Base-by-base conservation (phyloP, 1,140 invertebrate genomes). In the Drosophila sulfurigaster region DNA sequence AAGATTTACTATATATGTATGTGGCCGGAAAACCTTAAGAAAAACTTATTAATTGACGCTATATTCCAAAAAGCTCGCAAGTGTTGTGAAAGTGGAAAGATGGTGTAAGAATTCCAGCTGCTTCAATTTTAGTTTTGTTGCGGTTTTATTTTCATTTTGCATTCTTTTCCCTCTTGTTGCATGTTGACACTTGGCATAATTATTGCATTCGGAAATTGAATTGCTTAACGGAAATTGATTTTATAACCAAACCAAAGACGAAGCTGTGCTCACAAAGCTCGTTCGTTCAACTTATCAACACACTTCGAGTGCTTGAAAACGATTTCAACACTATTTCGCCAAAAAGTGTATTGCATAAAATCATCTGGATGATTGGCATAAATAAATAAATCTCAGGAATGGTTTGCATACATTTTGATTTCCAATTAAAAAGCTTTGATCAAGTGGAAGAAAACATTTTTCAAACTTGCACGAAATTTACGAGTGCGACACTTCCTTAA, bases 171-270 rank as follows among this genome's bases (percentile, higher is more conserved):
- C 2, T 38, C 7, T 54, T 75, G 66, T 64, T 88, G 60, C 77
- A 75, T 25, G 20, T 75, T 89, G 85, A 89, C 85, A 89, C 81
- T 90, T 81, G 85, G 75, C 81, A 89, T 91, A 91, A 89, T 91
- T 91, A 91, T 91, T 91, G 81, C 89, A 86, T 91, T 90, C 83
- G 89, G 89, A 91, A 91, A 91, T 91, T 91, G 85, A 88, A 83
- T 82, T 75, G 70, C 80, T 41, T 45, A 72, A 62, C 66, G 89
- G 89, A 91, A 91, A 91, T 91, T 91, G 89, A 86, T 89, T 91
- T 89, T 77, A 81, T 81, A 85, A 85, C 81, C 78, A 52, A 77
- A 65, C 46, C 45, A 51, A 68, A 38, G 54, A 45, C 8, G 52
- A 35, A 6, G 46, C 46, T 43, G 13, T 60, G 60, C 32, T 41